Evolutionary conservation across 2,797 vertebrate genomes (phyloP).

Genomic region (Simalia tracyae): DNA sequence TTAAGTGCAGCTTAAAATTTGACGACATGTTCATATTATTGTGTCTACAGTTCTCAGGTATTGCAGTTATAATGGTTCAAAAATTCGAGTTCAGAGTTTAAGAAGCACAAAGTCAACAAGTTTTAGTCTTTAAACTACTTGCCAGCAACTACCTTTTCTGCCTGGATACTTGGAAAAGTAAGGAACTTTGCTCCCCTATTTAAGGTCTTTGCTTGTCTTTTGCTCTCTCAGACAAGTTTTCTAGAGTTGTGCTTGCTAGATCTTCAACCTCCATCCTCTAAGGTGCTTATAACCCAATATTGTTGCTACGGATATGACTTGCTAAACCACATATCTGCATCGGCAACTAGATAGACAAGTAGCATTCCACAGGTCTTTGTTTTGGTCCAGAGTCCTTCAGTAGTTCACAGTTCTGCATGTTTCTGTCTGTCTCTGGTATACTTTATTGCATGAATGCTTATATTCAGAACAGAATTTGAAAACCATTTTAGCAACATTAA

Average conservation of each 20-base stretch:
- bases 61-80: not conserved
- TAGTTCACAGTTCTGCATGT: not conserved
- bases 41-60: not conserved
- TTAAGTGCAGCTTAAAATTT: not conserved
- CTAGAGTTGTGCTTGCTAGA: not conserved
- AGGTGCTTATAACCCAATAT: not conserved
- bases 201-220: not conserved
- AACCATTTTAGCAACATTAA: conserved; percentile 42
- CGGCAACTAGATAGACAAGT: not conserved
- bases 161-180: not conserved
- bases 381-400: not conserved
- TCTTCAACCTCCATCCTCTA: not conserved
- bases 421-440: conserved; percentile 51
- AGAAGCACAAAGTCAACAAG: not conserved
- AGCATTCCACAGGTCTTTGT: not conserved
- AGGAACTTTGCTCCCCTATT: not conserved
- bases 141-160: not conserved
- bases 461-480: not conserved
- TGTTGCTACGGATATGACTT: not conserved
- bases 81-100: not conserved
- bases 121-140: not conserved
- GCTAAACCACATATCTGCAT: not conserved
- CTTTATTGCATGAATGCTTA: not conserved
- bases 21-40: not conserved
- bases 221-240: not conserved